Base-by-base conservation (phyloP, 2,888 invertebrate genomes). In the Dinocampus coccinellae region DNA sequence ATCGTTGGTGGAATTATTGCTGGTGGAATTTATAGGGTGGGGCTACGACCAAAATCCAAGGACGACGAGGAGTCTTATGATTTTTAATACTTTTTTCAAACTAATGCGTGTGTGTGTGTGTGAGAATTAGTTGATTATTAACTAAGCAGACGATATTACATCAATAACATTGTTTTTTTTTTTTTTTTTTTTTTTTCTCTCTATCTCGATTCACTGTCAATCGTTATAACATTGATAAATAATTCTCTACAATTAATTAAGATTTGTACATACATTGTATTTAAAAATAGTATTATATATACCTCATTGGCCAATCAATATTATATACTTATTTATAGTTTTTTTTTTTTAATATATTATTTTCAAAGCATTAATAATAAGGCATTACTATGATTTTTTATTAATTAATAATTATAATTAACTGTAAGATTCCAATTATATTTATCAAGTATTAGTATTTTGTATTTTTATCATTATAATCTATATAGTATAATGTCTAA, bases 1-100 rank as follows among this genome's bases (percentile, higher is more conserved):
- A 83, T 92, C 13, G 63, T 90, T 2, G 92, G 92, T 0, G 92
- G 89, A 0, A 78, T 89, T 3, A 69, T 89, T 6, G 92, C 91
- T 29, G 91, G 91, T 6, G 80, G 89, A 0, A 76, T 91, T 34
- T 92, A 92, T 87, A 90, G 89, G 79, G 84, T 89, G 73, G 83
- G 90, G 13, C 90, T 92, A 80, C 88, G 92, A 88, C 92, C 92
- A 78, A 91, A 91, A 85, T 82, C 76, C 65, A 94, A 94, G 88
- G 90, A 90, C 24, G 92, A 92, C 78, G 94, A 94, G 82, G 90
- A 90, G 73, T 94, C 95, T 22, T 95, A 95, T 88, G 94, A 95
- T 88, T 94, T 95, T 88, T 95, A 77, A 80, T 73, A 66, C 72
- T 60, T 71, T 60, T 69, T 61, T 16, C 10, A 57, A 63, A 26